Conservation (phyloP, 1,140 invertebrate species). For the Venustaconcha ellipsiformis region DNA sequence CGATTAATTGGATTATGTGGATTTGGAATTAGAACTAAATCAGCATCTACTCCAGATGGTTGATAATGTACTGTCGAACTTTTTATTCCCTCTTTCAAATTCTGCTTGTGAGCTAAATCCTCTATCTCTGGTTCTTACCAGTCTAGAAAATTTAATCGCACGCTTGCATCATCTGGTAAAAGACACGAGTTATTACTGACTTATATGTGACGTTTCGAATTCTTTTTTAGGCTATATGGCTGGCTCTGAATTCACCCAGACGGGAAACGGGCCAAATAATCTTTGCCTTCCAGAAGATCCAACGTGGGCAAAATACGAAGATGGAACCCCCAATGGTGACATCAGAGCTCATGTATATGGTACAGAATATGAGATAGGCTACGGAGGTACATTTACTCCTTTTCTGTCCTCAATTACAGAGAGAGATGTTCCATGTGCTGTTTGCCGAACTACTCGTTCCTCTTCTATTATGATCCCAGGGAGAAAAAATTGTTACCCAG, state of each 20-base stretch:
- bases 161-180: too few relatives aligned
- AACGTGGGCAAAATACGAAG: neutral
- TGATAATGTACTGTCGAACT: too few relatives aligned
- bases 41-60: too few relatives aligned
- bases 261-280: constrained; percentile 1
- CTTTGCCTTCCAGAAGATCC: constrained; percentile 8
- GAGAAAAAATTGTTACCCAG: constrained; percentile 15
- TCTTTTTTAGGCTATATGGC: neutral
- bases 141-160: too few relatives aligned
- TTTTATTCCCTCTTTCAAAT: too few relatives aligned
- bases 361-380: constrained; percentile 6
- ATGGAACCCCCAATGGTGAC: neutral
- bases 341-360: constrained; percentile 1
- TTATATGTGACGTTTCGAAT: too few relatives aligned
- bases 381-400: neutral
- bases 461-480: constrained; percentile 27
- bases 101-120: too few relatives aligned
- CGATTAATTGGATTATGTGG: too few relatives aligned
- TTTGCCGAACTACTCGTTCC: constrained; percentile 22
- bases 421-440: constrained; percentile 28
- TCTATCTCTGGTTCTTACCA: too few relatives aligned
- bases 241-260: neutral
- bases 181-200: too few relatives aligned
- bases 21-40: too few relatives aligned
- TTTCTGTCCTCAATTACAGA: neutral